These are phyloP conservation scores for Pampus argenteus DNA, from an alignment of 2,797 vertebrate genomes.

Conservation along the genomic window DNA sequence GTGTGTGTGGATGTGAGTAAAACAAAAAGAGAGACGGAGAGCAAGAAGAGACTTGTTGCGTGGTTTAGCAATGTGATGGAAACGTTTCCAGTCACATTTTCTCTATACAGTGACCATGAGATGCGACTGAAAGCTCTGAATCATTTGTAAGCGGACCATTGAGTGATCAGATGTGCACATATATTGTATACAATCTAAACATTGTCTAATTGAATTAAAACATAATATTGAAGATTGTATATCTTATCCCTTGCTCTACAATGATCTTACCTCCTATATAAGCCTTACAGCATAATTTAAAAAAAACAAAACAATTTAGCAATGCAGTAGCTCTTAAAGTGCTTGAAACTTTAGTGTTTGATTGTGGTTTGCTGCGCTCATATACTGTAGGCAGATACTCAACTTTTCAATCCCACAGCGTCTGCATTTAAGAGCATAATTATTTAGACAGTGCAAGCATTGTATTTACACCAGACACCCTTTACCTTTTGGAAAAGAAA, in stretches of 20 bases:
- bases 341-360: constrained; percentile 5
- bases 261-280: neutral
- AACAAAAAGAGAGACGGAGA: constrained; percentile 30
- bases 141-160: constrained; percentile 5
- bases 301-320: neutral
- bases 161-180: neutral
- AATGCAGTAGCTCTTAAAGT: constrained; percentile 13
- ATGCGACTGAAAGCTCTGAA: constrained; percentile 3
- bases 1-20: constrained; percentile 54
- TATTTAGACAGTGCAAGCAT: constrained; percentile 53
- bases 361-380: constrained; percentile 5
- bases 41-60: constrained; percentile 58
- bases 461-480: constrained; percentile 54
- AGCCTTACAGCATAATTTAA: neutral
- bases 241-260: neutral
- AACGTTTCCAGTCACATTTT: constrained; percentile 56
- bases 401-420: constrained; percentile 21
- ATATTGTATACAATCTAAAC: constrained; percentile 1
- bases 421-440: constrained; percentile 55
- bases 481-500: constrained; percentile 30
- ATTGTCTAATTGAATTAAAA: neutral
- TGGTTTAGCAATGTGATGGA: constrained; percentile 49
- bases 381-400: constrained; percentile 16
- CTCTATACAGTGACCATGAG: constrained; percentile 20
- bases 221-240: neutral